Evolutionary conservation across 2,888 invertebrate species (phyloP).

Genomic region (Apotomis capreana): DNA sequence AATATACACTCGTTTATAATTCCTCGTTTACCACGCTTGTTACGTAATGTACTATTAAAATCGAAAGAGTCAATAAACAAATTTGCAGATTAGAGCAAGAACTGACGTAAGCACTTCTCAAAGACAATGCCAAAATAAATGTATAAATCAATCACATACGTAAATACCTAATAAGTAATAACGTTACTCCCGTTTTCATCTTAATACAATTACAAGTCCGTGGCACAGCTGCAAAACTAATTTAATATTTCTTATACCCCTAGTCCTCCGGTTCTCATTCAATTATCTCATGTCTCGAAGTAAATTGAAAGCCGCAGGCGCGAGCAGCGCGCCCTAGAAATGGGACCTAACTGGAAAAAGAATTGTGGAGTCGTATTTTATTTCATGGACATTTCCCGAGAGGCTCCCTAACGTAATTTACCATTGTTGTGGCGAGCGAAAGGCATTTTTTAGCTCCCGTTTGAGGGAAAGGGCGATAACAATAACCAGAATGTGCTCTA

Average conservation of each 20-base stretch:
- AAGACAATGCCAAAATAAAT: too few species aligned
- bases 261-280: constrained; percentile 13
- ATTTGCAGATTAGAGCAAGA: too few species aligned
- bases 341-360: constrained; percentile 13
- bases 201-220: neutral
- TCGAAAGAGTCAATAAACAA: too few species aligned
- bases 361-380: constrained; percentile 11
- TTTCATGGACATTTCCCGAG: constrained; percentile 22
- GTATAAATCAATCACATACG: too few species aligned
- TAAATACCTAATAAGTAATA: too few species aligned
- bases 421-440: neutral
- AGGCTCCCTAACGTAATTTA: constrained; percentile 8
- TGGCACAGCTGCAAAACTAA: neutral
- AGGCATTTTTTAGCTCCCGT: neutral
- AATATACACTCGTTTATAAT: too few species aligned
- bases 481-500: neutral
- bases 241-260: neutral
- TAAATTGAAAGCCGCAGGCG: constrained; percentile 26
- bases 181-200: too few species aligned
- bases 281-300: constrained; percentile 18
- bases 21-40: too few species aligned
- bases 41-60: too few species aligned
- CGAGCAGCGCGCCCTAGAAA: neutral
- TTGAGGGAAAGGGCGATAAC: neutral
- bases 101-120: too few species aligned